These are phyloP conservation scores for Prunella strophiata DNA, from an alignment of 2,797 vertebrate genomes.

Conservation along the genomic window DNA sequence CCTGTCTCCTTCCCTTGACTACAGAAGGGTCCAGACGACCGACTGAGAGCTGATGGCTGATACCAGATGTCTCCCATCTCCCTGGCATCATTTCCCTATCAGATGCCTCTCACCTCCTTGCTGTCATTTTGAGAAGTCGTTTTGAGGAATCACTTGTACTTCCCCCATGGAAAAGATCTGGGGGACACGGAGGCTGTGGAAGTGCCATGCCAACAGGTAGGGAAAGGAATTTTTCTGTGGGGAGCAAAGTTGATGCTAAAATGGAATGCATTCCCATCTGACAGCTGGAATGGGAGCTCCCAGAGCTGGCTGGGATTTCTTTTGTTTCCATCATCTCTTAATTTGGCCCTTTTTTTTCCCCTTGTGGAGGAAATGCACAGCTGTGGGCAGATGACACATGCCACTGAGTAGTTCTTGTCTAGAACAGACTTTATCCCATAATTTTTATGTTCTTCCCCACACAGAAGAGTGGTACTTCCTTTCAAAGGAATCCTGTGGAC, in stretches of 20 bases:
- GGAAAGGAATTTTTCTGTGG: not conserved
- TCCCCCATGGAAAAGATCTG: not conserved
- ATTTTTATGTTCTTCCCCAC: not conserved
- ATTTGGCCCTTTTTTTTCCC: not conserved
- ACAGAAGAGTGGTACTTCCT: not conserved
- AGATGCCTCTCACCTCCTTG: slow-evolving; percentile 5
- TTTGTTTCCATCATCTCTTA: not conserved
- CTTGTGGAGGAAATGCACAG: not conserved
- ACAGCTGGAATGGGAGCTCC: not conserved
- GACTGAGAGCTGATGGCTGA: slow-evolving; percentile 26
- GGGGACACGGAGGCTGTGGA: not conserved
- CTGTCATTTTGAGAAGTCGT: not conserved
- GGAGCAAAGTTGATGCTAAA: not conserved
- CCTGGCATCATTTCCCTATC: not conserved
- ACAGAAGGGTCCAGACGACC: slow-evolving; percentile 1
- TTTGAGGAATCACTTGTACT: not conserved
- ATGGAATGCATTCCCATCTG: not conserved
- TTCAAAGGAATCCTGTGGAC: not conserved
- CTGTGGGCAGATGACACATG: not conserved
- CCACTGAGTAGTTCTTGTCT: not conserved
- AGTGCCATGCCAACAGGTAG: not conserved
- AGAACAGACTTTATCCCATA: not conserved
- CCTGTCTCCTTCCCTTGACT: slow-evolving; percentile 2
- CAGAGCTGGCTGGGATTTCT: not conserved
- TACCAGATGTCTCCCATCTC: slow-evolving; percentile 41